Percentiles rank a stretch among this genome's conserved stretches.
These are phyloP conservation scores for Cheirogaleus medius DNA, from an alignment of 2,113 vertebrate species.

Conservation along the genomic window DNA sequence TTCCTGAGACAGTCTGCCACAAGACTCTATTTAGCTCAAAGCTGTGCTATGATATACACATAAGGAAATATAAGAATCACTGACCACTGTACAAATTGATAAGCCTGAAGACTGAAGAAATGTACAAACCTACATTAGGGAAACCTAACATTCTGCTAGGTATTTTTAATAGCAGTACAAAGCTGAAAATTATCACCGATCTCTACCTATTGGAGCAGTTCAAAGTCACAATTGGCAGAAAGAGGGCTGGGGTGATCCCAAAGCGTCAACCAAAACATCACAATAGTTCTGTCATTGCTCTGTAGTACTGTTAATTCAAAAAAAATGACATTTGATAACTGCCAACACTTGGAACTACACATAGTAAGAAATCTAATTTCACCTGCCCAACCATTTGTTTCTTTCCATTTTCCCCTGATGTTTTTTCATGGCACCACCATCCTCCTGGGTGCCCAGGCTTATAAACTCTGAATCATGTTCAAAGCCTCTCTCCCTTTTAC, in stretches of 20 bases:
- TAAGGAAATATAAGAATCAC: background rate
- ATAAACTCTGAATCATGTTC: constrained; percentile 38
- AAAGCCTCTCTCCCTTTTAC: constrained; percentile 31
- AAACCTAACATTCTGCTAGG: constrained; percentile 7
- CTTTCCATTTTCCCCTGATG: background rate
- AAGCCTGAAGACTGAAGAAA: constrained; percentile 22
- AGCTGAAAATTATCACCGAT: constrained; percentile 45
- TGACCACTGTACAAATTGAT: constrained; percentile 39
- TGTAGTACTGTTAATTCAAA: constrained; percentile 41
- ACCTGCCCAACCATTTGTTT: constrained; percentile 40
- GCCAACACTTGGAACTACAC: constrained; percentile 4
- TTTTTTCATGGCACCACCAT: constrained; percentile 9
- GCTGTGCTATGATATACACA: background rate
- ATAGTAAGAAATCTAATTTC: constrained; percentile 48
- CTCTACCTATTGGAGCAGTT: background rate
- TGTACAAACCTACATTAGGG: constrained; percentile 1
- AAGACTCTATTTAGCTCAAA: constrained; percentile 37
- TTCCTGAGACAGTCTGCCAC: background rate
- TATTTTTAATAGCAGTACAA: constrained; percentile 47
- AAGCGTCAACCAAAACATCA: constrained; percentile 31
- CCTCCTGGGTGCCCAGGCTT: background rate
- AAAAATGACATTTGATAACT: constrained; percentile 19
- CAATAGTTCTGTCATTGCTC: background rate
- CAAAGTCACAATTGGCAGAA: background rate
- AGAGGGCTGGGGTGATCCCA: background rate